Evolutionary conservation across 2,888 invertebrate species (phyloP).

Genomic region (Bombyx huttoni): DNA sequence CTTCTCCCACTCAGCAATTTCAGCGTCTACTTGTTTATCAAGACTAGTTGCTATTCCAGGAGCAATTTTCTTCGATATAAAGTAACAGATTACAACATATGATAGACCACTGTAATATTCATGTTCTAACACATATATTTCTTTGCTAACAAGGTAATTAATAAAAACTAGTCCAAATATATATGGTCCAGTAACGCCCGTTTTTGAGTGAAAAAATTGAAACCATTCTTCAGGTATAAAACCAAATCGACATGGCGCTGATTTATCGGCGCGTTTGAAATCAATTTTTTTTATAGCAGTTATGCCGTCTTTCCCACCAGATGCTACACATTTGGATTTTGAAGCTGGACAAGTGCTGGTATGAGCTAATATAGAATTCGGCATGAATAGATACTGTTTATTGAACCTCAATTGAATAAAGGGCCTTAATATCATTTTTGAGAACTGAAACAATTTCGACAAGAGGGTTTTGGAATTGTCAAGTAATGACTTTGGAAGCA

Average conservation of each 20-base stretch:
- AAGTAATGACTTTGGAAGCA: too few species aligned
- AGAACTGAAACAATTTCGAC: neutral
- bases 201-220: slow-evolving; percentile 90
- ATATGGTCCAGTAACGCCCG: slow-evolving; percentile 91
- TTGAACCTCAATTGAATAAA: slow-evolving; percentile 8
- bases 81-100: slow-evolving; percentile 72
- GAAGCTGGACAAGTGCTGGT: slow-evolving; percentile 11
- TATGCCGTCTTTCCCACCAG: slow-evolving; percentile 5
- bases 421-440: slow-evolving; percentile 17
- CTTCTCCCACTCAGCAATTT: slow-evolving; percentile 62
- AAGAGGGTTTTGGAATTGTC: too few species aligned
- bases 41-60: slow-evolving; percentile 69
- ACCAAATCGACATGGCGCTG: slow-evolving; percentile 70
- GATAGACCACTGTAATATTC: slow-evolving; percentile 87
- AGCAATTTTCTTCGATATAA: slow-evolving; percentile 78
- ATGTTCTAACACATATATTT: slow-evolving; percentile 93
- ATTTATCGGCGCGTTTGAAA: slow-evolving; percentile 22
- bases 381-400: slow-evolving; percentile 9
- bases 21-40: slow-evolving; percentile 79
- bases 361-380: slow-evolving; percentile 13
- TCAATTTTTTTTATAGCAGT: neutral
- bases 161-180: slow-evolving; percentile 81
- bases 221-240: slow-evolving; percentile 75
- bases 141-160: slow-evolving; percentile 92
- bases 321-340: neutral